Evolutionary conservation across 2,113 vertebrate genomes (phyloP), one percentile per base, ranked within the genome.

Genomic region (Syngnathoides biaculeatus): DNA sequence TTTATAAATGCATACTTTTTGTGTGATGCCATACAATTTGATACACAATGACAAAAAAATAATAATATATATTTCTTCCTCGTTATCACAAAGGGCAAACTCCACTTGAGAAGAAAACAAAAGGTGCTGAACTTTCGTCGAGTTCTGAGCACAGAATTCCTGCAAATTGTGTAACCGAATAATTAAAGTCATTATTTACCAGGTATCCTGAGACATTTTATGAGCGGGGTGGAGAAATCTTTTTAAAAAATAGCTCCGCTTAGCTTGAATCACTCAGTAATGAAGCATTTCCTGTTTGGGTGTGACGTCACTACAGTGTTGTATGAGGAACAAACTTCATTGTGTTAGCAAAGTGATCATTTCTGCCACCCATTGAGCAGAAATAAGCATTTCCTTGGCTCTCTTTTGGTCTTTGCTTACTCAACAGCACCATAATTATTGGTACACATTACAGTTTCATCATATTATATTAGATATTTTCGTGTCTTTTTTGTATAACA

Each of bases 201-300:
- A 92, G 0, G 83, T 77, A 73, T 93, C 92, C 68, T 91, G 87
- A 63, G 90, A 92, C 92, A 93, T 62, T 43, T 26, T 8, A 3
- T 2, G 26, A 8, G 26, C 91, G 35, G 1, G 77, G 48, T 67
- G 39, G 30, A 45, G 67, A 30, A 30, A 43, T 5, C 3, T 14
- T 13, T 69, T 47, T 2, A 14, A 15, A 62, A 71, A 11, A 65
- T 20, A 78, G 56, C 71, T 64, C 40, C 53, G 75, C 5, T 68
- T 55, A 55, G 27, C 50, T 77, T 47, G 50, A 42, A 67, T 38
- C 48, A 65, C 62, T 60, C 50, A 19, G 26, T 17, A 43, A 11
- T 75, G 75, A 78, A 45, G 20, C 45, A 42, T 10, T 72, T 72
- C 84, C 87, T 91, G 87, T 87, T 90, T 86, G 47, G 64, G 43